Evolutionary conservation across 2,888 invertebrate genomes (phyloP), one percentile per base, ranked within the genome.

Genomic region (Gastracanthus pulcherrimus): DNA sequence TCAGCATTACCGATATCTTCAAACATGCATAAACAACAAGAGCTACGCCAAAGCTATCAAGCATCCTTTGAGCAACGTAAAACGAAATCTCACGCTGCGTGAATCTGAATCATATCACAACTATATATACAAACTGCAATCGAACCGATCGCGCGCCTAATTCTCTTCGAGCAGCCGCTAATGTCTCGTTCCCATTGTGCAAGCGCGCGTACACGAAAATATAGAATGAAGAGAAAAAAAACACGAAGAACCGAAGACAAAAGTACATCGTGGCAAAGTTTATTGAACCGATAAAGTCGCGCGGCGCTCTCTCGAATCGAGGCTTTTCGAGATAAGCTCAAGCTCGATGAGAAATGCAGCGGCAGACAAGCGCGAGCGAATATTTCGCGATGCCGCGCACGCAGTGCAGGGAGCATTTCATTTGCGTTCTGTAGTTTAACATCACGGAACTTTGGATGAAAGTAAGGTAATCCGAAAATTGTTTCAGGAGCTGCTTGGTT

Each of bases 201-300:
- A n/a, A n/a, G n/a, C n/a, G n/a, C n/a, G n/a, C n/a, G n/a, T n/a
- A n/a, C n/a, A n/a, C n/a, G n/a, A n/a, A n/a, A n/a, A n/a, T n/a
- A n/a, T n/a, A n/a, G n/a, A n/a, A n/a, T 4, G 45, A 5, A 45
- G 45, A 45, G 45, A 66, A 38, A 11, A 38, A 38, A 38, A 64
- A 38, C 7, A 11, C 13, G 6, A 16, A 19, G 13, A 13, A 38
- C n/a, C 62, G 26, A 38, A 38, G 51, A 51, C 19, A 38, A 66
- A 76, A 36, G 6, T 9, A 66, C 6, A 48, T 19, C 58, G 38
- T 48, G 51, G 60, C 58, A 81, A 76, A 81, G 81, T 81, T 76
- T 76, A 76, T 81, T 81, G 81, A 81, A 81, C 81, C 45, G 66
- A 72, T 71, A 81, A 81, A 58, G 9, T 1, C 34, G 19, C n/a